phyloP scores from a whole-genome alignment of 2,888 invertebrate genomes.

The Apotomis betuletana region DNA sequence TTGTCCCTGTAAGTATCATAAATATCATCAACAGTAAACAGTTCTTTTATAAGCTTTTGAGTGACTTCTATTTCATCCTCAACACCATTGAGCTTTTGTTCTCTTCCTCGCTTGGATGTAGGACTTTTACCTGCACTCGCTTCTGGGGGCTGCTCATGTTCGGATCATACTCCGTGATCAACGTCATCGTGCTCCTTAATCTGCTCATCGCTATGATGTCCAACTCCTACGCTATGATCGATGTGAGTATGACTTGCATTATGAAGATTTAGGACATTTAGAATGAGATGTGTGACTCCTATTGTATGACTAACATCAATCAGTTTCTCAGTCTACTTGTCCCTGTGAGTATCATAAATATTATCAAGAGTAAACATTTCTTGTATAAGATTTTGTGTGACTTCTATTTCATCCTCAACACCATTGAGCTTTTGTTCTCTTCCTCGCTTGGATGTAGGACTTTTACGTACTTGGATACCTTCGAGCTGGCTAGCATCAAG shows the following conservation, averaged over 20 bases:
- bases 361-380: background rate
- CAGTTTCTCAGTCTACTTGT: constrained; percentile 96
- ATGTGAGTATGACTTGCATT: constrained; percentile 83
- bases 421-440: no score
- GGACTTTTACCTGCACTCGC: no score
- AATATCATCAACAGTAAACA: constrained; percentile 59
- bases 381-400: no score
- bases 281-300: no score
- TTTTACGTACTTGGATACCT: constrained; percentile 91
- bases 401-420: no score
- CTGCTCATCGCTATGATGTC: constrained; percentile 99
- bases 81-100: no score
- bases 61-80: no score
- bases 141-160: no score
- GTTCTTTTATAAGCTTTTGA: no score
- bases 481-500: constrained; percentile 94
- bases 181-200: constrained; percentile 96
- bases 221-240: constrained; percentile 96
- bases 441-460: no score
- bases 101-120: no score
- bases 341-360: constrained; percentile 98
- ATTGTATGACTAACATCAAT: constrained; percentile 95
- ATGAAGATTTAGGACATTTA: no score
- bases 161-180: constrained; percentile 88
- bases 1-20: constrained; percentile 99